Conservation (phyloP, 2,888 invertebrate genomes). For the Chloromyia formosa region DNA sequence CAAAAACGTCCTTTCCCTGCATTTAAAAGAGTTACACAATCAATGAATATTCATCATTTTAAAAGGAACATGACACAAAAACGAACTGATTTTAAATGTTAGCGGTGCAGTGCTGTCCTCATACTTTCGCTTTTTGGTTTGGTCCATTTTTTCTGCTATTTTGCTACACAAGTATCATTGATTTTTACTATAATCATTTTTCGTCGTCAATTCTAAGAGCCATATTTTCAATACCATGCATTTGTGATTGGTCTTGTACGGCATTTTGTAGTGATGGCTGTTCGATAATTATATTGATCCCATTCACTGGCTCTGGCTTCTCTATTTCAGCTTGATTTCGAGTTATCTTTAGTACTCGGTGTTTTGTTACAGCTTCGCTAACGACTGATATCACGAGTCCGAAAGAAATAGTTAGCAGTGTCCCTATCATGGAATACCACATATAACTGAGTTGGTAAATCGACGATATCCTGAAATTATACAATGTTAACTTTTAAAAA, state of each 20-base stretch:
- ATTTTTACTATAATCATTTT: too few relatives aligned
- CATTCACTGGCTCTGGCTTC: constrained; percentile 3
- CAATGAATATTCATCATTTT: too few relatives aligned
- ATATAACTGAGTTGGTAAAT: constrained; percentile 85
- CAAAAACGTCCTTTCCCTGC: too few relatives aligned
- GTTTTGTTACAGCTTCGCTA: constrained; percentile 63
- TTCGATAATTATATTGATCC: constrained; percentile 21
- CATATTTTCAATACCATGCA: constrained; percentile 59
- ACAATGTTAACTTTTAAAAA: neutral
- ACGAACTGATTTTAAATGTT: too few relatives aligned
- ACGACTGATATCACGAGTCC: constrained; percentile 78
- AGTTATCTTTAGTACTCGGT: constrained; percentile 58
- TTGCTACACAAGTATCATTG: too few relatives aligned
- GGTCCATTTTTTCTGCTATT: too few relatives aligned
- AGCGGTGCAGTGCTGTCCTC: too few relatives aligned
- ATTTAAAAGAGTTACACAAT: too few relatives aligned
- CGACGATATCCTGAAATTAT: constrained; percentile 59
- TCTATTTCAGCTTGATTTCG: constrained; percentile 44
- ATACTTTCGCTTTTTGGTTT: too few relatives aligned
- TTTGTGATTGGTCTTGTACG: constrained; percentile 44
- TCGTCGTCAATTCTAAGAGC: constrained; percentile 62
- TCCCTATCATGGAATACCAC: constrained; percentile 89
- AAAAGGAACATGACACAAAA: too few relatives aligned
- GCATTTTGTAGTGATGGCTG: neutral
- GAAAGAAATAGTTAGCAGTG: constrained; percentile 74